phyloP scores from a whole-genome alignment of 2,113 vertebrate genomes.

The Myrmophylax atrothorax region DNA sequence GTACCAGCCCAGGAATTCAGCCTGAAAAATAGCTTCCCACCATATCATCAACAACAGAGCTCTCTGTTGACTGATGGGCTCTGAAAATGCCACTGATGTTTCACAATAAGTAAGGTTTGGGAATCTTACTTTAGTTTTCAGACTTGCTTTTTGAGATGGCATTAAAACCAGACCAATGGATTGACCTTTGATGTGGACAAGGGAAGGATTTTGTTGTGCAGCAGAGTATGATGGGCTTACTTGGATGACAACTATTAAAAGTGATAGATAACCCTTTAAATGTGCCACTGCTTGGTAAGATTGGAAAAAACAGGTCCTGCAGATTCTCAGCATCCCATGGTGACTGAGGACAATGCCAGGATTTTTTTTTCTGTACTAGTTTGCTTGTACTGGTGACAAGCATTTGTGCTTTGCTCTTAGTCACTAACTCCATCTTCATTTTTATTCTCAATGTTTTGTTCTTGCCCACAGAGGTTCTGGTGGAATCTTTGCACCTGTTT shows the following conservation, averaged over 20 bases:
- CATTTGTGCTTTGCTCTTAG: neutral
- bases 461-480: neutral
- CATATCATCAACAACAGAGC: neutral
- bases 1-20: neutral
- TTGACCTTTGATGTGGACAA: neutral
- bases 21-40: neutral
- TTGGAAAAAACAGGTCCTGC: neutral
- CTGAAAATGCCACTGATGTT: neutral
- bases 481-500: neutral
- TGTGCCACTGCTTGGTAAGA: neutral
- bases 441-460: neutral
- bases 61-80: neutral
- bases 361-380: neutral
- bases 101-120: neutral
- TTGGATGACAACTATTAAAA: neutral
- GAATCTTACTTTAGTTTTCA: neutral
- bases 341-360: neutral
- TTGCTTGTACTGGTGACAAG: neutral
- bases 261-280: neutral
- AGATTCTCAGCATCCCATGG: neutral
- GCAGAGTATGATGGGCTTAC: neutral
- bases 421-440: neutral
- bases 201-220: neutral
- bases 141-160: conserved; percentile 2
- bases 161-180: neutral